phyloP scores from a whole-genome alignment of 2,797 vertebrate genomes.

The Sebastes glaucus region DNA sequence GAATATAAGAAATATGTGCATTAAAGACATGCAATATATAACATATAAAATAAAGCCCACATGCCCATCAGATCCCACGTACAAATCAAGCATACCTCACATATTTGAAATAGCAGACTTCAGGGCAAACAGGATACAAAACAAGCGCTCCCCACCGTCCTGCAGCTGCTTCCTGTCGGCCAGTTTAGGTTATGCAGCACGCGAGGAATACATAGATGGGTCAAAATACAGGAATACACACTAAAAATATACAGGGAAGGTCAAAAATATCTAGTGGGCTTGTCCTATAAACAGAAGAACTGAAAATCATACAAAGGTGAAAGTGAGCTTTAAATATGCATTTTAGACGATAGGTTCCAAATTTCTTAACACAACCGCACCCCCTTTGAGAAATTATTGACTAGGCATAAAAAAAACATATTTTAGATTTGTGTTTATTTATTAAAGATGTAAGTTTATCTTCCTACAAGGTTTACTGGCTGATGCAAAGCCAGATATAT shows the following conservation, averaged over 20 bases:
- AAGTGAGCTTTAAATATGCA: neutral
- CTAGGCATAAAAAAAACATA: neutral
- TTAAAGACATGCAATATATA: no score
- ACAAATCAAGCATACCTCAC: neutral
- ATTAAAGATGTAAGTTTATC: neutral
- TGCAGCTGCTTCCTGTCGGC: slow-evolving; percentile 56
- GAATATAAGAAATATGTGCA: no score
- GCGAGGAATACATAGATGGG: neutral
- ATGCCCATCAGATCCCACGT: neutral
- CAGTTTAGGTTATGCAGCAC: neutral
- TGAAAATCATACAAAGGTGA: neutral
- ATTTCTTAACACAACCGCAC: neutral
- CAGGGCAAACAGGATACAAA: slow-evolving; percentile 35
- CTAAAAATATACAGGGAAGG: neutral
- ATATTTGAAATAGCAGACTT: slow-evolving; percentile 21
- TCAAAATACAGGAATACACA: neutral
- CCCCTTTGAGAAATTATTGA: neutral
- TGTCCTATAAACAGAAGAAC: neutral
- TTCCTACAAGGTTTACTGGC: neutral
- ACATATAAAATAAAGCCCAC: neutral
- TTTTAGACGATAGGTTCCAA: neutral
- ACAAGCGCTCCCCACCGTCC: slow-evolving; percentile 2
- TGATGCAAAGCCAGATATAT: neutral
- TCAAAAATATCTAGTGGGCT: neutral
- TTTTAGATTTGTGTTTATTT: neutral